A percentile compares a stretch with the other conserved stretches of the same genome.
phyloP scores from a whole-genome alignment of 2,113 vertebrate species.

The Dipodomys stephensi region DNA sequence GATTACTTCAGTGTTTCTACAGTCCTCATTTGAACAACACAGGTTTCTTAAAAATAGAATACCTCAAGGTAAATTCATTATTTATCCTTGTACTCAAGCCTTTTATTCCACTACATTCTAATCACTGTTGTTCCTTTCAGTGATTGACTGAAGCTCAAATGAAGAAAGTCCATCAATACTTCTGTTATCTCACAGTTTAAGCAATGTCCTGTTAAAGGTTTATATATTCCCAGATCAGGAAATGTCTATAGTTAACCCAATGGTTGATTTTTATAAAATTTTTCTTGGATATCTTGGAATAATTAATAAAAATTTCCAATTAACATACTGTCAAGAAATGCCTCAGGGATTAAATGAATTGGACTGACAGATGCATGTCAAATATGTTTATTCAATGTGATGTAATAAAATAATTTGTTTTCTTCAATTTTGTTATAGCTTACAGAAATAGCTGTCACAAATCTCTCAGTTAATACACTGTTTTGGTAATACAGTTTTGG shows the following conservation, averaged over 20 bases:
- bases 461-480: not conserved
- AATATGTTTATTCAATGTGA: slow-evolving; percentile 40
- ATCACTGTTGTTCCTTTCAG: not conserved
- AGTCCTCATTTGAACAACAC: not conserved
- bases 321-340: not conserved
- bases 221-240: not conserved
- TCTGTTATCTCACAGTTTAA: not conserved
- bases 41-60: not conserved
- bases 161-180: not conserved
- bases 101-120: not conserved
- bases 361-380: not conserved
- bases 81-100: not conserved
- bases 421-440: not conserved
- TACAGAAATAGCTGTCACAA: slow-evolving; percentile 54
- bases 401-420: slow-evolving; percentile 39
- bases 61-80: not conserved
- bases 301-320: slow-evolving; percentile 1
- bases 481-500: not conserved
- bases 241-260: not conserved
- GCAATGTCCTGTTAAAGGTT: not conserved
- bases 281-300: not conserved
- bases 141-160: not conserved
- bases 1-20: not conserved
- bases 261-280: not conserved
- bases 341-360: not conserved